These are phyloP conservation scores for Aspidapion aeneum DNA, from an alignment of 2,888 invertebrate species.

Conservation along the genomic window DNA sequence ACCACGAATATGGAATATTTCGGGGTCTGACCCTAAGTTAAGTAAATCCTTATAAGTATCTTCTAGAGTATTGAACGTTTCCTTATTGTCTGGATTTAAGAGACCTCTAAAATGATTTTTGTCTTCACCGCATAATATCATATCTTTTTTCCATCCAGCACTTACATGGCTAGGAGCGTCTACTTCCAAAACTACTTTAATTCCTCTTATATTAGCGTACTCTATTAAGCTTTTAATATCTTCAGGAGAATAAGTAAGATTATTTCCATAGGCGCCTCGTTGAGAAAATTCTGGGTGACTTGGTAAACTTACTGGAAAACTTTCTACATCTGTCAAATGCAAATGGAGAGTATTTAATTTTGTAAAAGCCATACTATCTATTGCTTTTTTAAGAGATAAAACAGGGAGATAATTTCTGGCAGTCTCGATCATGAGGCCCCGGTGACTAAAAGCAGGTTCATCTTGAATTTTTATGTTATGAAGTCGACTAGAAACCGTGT, in stretches of 20 bases:
- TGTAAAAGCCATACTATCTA: constrained; percentile 82
- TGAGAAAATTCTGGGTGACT: constrained; percentile 69
- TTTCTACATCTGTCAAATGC: constrained; percentile 84
- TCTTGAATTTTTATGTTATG: constrained; percentile 64
- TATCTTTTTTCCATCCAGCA: constrained; percentile 74
- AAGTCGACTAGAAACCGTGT: constrained; percentile 57
- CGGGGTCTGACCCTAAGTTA: constrained; percentile 67
- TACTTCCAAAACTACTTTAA: constrained; percentile 81
- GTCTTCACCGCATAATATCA: constrained; percentile 71
- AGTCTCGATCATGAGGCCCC: constrained; percentile 86
- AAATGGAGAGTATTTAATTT: constrained; percentile 90
- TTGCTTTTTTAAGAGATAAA: constrained; percentile 61
- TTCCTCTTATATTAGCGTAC: constrained; percentile 72
- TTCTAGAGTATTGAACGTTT: constrained; percentile 64
- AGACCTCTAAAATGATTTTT: constrained; percentile 71
- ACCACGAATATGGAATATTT: constrained; percentile 77
- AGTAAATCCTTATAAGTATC: constrained; percentile 70
- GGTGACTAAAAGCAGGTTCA: constrained; percentile 70
- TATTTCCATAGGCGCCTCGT: constrained; percentile 80
- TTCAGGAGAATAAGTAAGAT: constrained; percentile 59
- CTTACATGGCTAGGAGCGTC: constrained; percentile 81
- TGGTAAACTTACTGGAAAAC: constrained; percentile 78
- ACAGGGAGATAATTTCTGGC: constrained; percentile 82
- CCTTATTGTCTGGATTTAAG: constrained; percentile 72
- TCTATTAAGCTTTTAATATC: constrained; percentile 68